Evolutionary conservation across 1,140 invertebrate genomes (phyloP).

Genomic region (Epicauta chinensis): DNA sequence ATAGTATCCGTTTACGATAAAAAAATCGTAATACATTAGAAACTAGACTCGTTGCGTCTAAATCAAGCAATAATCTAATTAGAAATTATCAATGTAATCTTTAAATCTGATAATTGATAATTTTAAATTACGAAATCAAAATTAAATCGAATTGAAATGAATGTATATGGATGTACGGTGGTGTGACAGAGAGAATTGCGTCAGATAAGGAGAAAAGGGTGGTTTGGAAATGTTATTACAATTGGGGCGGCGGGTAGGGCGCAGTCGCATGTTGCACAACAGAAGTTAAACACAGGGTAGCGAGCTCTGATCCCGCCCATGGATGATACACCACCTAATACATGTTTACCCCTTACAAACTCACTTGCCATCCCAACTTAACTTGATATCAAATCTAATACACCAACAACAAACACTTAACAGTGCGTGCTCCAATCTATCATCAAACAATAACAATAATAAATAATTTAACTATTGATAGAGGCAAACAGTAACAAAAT

Average conservation of each 20-base stretch:
- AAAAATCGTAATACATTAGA: not conserved
- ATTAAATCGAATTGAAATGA: not conserved
- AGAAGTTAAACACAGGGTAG: slow-evolving; percentile 43
- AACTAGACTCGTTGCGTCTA: too few species aligned
- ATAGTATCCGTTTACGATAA: not conserved
- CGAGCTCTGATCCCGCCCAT: slow-evolving; percentile 41
- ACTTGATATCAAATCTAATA: too few species aligned
- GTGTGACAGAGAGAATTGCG: not conserved
- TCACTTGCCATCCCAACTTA: too few species aligned
- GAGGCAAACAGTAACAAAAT: too few species aligned
- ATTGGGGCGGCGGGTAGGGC: slow-evolving; percentile 12
- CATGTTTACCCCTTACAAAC: slow-evolving; percentile 10
- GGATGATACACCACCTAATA: slow-evolving; percentile 28
- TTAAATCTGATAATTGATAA: not conserved
- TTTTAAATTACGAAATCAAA: not conserved
- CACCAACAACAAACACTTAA: too few species aligned
- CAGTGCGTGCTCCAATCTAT: too few species aligned
- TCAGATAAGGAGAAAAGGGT: not conserved
- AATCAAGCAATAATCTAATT: not conserved
- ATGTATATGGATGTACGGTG: not conserved
- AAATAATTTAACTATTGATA: too few species aligned
- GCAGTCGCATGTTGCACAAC: slow-evolving; percentile 30
- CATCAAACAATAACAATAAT: too few species aligned
- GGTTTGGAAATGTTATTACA: not conserved
- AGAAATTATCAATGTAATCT: not conserved